A percentile compares a stretch with the other conserved stretches of the same genome.
These are phyloP conservation scores for Protophormia terraenovae DNA, from an alignment of 2,888 invertebrate species.

Conservation along the genomic window DNA sequence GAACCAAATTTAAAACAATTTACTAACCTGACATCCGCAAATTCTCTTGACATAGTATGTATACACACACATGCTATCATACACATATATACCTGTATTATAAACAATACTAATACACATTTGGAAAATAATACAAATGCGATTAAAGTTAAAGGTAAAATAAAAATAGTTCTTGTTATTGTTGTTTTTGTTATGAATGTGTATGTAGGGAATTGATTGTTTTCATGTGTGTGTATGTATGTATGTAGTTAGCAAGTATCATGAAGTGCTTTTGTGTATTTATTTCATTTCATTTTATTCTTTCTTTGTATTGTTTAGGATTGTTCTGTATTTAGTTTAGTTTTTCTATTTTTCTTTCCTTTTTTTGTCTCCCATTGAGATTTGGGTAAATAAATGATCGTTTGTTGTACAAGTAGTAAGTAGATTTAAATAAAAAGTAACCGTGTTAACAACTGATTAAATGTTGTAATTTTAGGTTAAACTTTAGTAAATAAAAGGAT, in stretches of 20 bases:
- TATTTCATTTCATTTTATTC: neutral
- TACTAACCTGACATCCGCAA: constrained; percentile 30
- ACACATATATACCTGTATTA: neutral
- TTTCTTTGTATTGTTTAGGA: neutral
- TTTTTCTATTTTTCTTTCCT: neutral
- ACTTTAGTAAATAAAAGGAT: neutral
- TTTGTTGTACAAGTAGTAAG: neutral
- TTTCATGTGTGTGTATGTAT: neutral
- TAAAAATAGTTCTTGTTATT: neutral
- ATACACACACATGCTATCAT: neutral
- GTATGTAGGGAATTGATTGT: neutral
- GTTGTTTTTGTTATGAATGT: constrained; percentile 20
- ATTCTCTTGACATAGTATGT: constrained; percentile 7
- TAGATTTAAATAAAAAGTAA: constrained; percentile 5
- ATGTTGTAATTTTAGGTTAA: neutral
- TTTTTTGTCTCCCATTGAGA: constrained; percentile 2
- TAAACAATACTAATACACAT: neutral
- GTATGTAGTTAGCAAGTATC: too few relatives aligned
- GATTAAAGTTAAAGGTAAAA: constrained; percentile 13
- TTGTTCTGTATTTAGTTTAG: constrained; percentile 2
- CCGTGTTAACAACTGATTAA: constrained; percentile 25
- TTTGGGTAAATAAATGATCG: constrained; percentile 23
- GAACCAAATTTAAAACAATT: constrained; percentile 67
- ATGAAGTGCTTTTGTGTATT: constrained; percentile 4
- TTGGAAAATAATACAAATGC: neutral